Conservation (phyloP, 2,888 invertebrate species). For the Silvanus unidentatus region DNA sequence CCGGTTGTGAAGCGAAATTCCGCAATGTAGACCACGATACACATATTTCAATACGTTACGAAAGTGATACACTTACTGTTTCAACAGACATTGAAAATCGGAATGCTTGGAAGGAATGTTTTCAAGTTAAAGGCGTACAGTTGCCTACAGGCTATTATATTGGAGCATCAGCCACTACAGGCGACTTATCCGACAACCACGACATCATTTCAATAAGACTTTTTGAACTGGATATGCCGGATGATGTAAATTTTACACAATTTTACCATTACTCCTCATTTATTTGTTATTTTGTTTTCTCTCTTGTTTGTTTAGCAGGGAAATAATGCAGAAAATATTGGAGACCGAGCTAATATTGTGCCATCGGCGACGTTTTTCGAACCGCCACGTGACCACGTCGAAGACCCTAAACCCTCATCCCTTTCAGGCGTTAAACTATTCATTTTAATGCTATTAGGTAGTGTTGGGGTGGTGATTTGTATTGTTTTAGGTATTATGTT, state of each 20-base stretch:
- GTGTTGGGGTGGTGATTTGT: conserved; percentile 75
- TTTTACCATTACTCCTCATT: background rate
- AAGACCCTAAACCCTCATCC: conserved; percentile 78
- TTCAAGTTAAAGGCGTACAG: conserved; percentile 80
- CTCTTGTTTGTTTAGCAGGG: too few relatives aligned
- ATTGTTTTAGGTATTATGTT: conserved; percentile 86
- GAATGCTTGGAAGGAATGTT: conserved; percentile 90
- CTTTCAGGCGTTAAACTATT: conserved; percentile 90
- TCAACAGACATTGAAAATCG: conserved; percentile 88
- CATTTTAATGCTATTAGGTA: conserved; percentile 76
- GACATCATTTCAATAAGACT: conserved; percentile 88
- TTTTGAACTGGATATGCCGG: conserved; percentile 81
- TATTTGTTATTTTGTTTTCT: too few relatives aligned
- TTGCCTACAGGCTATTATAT: conserved; percentile 94
- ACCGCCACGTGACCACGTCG: conserved; percentile 84
- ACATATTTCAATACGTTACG: conserved; percentile 84
- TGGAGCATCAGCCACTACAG: conserved; percentile 93
- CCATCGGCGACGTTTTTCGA: conserved; percentile 88
- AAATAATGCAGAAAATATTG: too few relatives aligned
- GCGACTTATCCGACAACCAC: conserved; percentile 94
- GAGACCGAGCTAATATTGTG: conserved; percentile 75
- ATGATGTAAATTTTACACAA: conserved; percentile 49
- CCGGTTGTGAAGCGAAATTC: conserved; percentile 95
- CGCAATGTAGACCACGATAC: conserved; percentile 88
- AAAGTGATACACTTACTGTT: conserved; percentile 86